Evolutionary conservation across 2,888 invertebrate genomes (phyloP).

Genomic region (Falcaria lacertinaria): DNA sequence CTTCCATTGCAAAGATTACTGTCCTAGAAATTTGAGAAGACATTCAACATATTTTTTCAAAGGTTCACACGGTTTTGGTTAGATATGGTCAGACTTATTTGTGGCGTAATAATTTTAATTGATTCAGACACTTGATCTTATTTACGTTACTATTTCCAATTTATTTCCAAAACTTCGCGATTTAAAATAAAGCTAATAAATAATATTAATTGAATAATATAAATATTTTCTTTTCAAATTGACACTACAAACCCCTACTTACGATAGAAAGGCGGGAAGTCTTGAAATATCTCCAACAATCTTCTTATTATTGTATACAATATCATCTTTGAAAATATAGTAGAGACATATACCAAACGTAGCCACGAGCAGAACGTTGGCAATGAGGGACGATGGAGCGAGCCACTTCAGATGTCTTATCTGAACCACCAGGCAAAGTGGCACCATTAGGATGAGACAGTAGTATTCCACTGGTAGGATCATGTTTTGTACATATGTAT

Average conservation of each 20-base stretch:
- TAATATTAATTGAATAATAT: no score
- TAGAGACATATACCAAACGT: conserved; percentile 91
- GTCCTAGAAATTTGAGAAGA: conserved; percentile 78
- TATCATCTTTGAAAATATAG: conserved; percentile 83
- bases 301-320: conserved; percentile 66
- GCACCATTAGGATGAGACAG: conserved; percentile 55
- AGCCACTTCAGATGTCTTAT: conserved; percentile 89
- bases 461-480: conserved; percentile 59
- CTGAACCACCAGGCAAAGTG: conserved; percentile 62
- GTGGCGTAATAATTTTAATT: no score
- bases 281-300: conserved; percentile 75
- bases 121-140: no score
- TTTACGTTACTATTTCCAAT: no score
- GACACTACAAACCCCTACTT: conserved; percentile 36
- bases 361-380: conserved; percentile 88
- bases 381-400: conserved; percentile 92
- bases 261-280: conserved; percentile 91
- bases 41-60: not conserved
- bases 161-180: no score
- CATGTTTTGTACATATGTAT: conserved; percentile 47
- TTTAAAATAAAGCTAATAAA: no score
- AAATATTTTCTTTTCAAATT: no score
- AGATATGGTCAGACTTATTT: no score
- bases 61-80: not conserved
- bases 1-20: conserved; percentile 98